Conservation (phyloP, 2,113 vertebrate genomes). For the Scomber colias region DNA sequence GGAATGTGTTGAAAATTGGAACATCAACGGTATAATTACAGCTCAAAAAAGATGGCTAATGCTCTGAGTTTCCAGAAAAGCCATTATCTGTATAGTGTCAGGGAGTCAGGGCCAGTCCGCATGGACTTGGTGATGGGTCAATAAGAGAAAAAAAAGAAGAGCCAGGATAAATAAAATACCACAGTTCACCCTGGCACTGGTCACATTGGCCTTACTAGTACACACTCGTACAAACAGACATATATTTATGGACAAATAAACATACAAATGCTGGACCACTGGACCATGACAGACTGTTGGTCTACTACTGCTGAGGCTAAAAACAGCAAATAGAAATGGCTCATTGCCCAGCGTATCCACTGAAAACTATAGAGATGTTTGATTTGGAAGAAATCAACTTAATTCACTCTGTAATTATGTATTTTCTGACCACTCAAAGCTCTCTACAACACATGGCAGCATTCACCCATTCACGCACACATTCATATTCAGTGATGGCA, state of each 20-base stretch:
- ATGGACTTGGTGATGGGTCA: conserved; percentile 53
- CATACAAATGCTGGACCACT: conserved; percentile 44
- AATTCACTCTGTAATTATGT: background rate
- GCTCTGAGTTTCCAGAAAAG: conserved; percentile 59
- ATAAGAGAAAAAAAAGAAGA: conserved; percentile 48
- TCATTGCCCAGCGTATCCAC: conserved; percentile 27
- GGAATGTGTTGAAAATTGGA: conserved; percentile 46
- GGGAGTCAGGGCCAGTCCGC: conserved; percentile 39
- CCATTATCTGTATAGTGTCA: conserved; percentile 60
- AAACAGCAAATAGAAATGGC: conserved; percentile 61
- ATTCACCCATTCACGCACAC: too few relatives aligned
- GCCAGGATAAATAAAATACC: conserved; percentile 54
- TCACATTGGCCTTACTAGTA: conserved; percentile 24
- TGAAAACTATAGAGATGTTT: background rate
- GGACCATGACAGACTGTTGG: conserved; percentile 62
- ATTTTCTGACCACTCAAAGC: too few relatives aligned
- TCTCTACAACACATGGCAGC: too few relatives aligned
- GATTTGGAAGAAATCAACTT: background rate
- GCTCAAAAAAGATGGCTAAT: conserved; percentile 51
- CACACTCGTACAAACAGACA: conserved; percentile 26
- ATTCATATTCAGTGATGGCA: too few relatives aligned
- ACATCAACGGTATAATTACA: conserved; percentile 64
- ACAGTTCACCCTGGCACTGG: conserved; percentile 20
- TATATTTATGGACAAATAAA: conserved; percentile 55
- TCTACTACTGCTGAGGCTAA: conserved; percentile 42